Conservation (phyloP, 2,888 invertebrate species). For the Brenthis ino region DNA sequence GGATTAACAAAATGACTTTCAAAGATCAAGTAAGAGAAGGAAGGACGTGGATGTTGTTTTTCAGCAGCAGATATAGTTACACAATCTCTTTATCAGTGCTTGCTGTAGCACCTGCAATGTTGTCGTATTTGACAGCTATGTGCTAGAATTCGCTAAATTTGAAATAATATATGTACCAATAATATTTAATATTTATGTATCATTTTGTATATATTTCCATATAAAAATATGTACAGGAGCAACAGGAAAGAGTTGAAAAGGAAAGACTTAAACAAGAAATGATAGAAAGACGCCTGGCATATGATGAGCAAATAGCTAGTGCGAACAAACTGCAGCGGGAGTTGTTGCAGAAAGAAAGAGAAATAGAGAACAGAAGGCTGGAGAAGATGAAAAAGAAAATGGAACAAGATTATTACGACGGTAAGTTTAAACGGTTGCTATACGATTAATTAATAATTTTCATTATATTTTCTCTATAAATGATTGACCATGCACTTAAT, state of each 20-base stretch:
- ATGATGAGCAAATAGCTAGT: slow-evolving; percentile 70
- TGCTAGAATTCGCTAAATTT: too few species aligned
- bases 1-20: too few species aligned
- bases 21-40: too few species aligned
- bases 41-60: too few species aligned
- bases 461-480: not conserved
- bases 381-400: slow-evolving; percentile 67
- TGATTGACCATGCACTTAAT: not conserved
- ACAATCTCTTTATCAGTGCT: too few species aligned
- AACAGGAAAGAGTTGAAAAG: slow-evolving; percentile 53
- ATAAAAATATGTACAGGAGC: slow-evolving; percentile 51
- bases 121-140: too few species aligned
- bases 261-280: slow-evolving; percentile 60
- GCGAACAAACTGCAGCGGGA: slow-evolving; percentile 63
- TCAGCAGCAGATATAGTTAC: too few species aligned
- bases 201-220: too few species aligned
- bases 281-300: slow-evolving; percentile 59
- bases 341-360: slow-evolving; percentile 58
- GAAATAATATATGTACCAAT: too few species aligned
- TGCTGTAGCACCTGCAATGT: too few species aligned
- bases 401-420: slow-evolving; percentile 69
- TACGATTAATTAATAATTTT: not conserved
- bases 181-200: too few species aligned
- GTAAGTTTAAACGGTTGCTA: slow-evolving; percentile 43
- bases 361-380: slow-evolving; percentile 61